These are phyloP conservation scores for Umimayanthus chanpuru DNA, from an alignment of 92 coral and sea anemone species.

Conservation along the genomic window DNA sequence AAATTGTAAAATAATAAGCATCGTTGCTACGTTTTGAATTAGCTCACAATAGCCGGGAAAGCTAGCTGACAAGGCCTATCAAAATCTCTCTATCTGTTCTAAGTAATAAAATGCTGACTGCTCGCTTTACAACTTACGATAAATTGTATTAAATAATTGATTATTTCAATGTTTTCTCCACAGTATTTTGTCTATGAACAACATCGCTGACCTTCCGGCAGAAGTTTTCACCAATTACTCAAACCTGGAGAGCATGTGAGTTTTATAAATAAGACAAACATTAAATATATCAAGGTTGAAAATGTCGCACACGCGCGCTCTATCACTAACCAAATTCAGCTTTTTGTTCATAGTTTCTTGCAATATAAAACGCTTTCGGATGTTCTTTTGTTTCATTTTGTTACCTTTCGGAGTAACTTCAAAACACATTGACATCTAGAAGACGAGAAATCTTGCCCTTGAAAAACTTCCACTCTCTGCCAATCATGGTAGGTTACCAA, in stretches of 20 bases:
- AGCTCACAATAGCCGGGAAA: neutral
- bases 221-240: constrained; percentile 29
- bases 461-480: neutral
- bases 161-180: neutral
- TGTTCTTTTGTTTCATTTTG: no score
- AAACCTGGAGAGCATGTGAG: constrained; percentile 32
- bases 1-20: no score
- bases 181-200: constrained; percentile 18
- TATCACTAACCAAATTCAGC: neutral
- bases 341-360: neutral
- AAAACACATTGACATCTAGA: neutral
- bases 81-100: neutral
- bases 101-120: no score
- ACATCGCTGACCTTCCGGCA: constrained; percentile 13
- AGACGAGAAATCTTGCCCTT: neutral
- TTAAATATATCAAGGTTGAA: neutral
- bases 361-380: neutral
- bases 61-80: no score
- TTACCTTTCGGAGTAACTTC: no score
- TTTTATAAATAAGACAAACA: neutral
- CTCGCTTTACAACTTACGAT: no score
- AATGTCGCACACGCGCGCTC: neutral
- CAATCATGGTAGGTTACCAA: no score
- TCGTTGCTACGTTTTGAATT: no score
- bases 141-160: neutral